Evolutionary conservation across 1,140 invertebrate species (phyloP), one percentile per base, ranked within the genome.

Genomic region (Batillaria attramentaria): DNA sequence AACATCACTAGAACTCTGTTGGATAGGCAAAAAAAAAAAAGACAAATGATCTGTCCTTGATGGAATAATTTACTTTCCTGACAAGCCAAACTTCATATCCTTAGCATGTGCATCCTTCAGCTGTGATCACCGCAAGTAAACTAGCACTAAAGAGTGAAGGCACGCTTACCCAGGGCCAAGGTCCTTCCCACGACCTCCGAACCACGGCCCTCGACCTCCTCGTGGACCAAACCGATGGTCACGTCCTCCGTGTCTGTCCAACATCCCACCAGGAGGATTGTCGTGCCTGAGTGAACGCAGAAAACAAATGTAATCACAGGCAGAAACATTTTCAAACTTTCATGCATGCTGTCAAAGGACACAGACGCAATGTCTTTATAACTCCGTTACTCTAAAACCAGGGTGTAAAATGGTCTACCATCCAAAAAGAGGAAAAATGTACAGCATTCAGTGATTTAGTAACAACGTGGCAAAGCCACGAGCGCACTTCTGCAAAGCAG

Each of bases 181-280:
- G 31, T 69, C 66, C 33, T 77, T 68, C 62, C 62, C 31, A 24
- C 50, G 75, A n/a, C 66, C 75, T 41, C 66, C 62, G 50, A 77
- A 66, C 62, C 75, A 68, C 24, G 43, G 20, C 28, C 35, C 43
- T 24, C 66, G 75, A n/a, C 62, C 75, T 50, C 62, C 42, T 2
- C 62, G 57, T 31, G 62, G 42, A 16, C 75, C 73, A 39, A 81
- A 77, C 37, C 69, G 75, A 31, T 50, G 62, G 31, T 77, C 76
- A 5, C 76, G 62, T 31, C 31, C 54, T n/a, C 54, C 68, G 18
- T 70, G 73, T 3, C 73, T 50, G 3, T 75, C 73, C 73, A 75
- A 10, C 20, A 75, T 24, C 13, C 42, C 70, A 16, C 31, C 41
- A 6, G 57, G 54, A 13, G 39, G 54, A 2, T n/a, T 43, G n/a